Evolutionary conservation across 2,113 vertebrate genomes (phyloP).

Genomic region (Rutilus rutilus): DNA sequence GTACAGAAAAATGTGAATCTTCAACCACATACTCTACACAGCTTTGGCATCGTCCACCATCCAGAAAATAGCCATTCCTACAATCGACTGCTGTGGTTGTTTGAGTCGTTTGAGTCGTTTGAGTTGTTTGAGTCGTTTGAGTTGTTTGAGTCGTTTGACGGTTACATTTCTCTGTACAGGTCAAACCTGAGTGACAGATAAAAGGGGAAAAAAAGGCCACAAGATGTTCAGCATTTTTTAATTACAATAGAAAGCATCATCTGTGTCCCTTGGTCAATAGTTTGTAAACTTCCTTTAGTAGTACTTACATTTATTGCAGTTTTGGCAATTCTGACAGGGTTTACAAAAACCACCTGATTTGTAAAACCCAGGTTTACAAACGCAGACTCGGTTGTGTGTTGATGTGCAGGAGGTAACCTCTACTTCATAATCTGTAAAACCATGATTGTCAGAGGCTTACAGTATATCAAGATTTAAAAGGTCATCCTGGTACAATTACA

Average conservation of each 20-base stretch:
- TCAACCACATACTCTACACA: constrained; percentile 24
- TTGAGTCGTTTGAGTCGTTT: not conserved
- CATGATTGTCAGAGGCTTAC: not conserved
- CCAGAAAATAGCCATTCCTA: not conserved
- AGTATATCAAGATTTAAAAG: not conserved
- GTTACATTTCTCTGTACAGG: constrained; percentile 2
- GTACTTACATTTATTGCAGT: constrained; percentile 37
- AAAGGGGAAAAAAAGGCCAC: not conserved
- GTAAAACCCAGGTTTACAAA: constrained; percentile 44
- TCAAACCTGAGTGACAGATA: not conserved
- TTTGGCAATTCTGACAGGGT: fast-evolving
- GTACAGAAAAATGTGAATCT: not conserved
- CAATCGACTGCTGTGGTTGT: not conserved
- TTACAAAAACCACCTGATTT: too few species aligned
- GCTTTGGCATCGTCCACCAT: constrained; percentile 1
- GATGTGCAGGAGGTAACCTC: not conserved
- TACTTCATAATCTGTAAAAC: constrained; percentile 37
- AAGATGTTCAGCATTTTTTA: not conserved
- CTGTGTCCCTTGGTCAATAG: not conserved
- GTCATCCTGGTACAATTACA: not conserved
- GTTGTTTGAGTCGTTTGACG: not conserved
- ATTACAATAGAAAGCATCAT: not conserved
- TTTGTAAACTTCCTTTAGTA: not conserved
- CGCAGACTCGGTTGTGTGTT: constrained; percentile 27
- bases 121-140: too few species aligned